Conservation (phyloP, 23 tunicate genomes). For the Trididemnum miniatum region DNA sequence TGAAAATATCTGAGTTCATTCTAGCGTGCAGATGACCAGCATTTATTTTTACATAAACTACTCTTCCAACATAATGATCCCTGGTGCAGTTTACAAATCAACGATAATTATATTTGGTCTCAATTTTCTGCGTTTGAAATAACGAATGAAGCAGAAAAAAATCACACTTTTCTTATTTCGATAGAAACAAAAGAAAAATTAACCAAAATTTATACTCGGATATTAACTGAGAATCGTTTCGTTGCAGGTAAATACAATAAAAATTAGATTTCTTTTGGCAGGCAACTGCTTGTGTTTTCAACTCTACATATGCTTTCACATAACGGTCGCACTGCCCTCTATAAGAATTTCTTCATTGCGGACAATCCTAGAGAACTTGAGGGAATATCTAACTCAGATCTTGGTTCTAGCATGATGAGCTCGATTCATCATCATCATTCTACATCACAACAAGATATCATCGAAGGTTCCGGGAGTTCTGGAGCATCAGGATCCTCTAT, state of each 20-base stretch:
- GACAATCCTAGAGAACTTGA: conserved; percentile 26
- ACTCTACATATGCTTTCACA: conserved; percentile 27
- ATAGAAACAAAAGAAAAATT: too few relatives aligned
- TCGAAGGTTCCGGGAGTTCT: conserved; percentile 52
- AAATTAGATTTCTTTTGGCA: too few relatives aligned
- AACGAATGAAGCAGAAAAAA: neutral
- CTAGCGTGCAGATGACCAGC: neutral
- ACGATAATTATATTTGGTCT: conserved; percentile 8
- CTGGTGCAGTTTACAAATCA: conserved; percentile 4
- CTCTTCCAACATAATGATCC: neutral
- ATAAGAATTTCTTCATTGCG: conserved; percentile 13
- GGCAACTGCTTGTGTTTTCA: too few relatives aligned
- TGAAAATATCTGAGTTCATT: neutral
- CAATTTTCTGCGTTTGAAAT: neutral
- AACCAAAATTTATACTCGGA: too few relatives aligned
- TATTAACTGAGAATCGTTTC: too few relatives aligned
- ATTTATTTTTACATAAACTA: neutral
- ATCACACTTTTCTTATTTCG: neutral
- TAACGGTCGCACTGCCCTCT: conserved; percentile 25
- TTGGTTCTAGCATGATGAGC: conserved; percentile 53
- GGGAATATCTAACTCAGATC: conserved; percentile 1
- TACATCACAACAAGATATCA: conserved; percentile 57
- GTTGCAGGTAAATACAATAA: too few relatives aligned
- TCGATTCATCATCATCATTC: conserved; percentile 64
- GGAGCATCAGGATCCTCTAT: conserved; percentile 56